Percentiles rank a stretch among this genome's conserved stretches.
Evolutionary conservation across 2,797 vertebrate genomes (phyloP).

Genomic region (Acrossocheilus wenchowensis): DNA sequence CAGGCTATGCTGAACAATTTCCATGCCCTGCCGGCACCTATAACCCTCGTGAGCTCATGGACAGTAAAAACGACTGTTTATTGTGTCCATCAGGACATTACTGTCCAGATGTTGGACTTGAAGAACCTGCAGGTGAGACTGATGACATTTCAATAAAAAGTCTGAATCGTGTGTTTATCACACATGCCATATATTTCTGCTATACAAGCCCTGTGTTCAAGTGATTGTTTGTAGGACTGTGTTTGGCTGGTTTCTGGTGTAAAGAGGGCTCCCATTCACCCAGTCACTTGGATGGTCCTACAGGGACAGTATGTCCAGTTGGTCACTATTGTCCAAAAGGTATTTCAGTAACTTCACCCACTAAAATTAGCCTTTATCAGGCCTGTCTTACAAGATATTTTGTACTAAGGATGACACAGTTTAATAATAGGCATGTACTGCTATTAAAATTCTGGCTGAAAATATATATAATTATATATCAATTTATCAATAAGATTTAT

Average conservation of each 20-base stretch:
- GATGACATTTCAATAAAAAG: background rate
- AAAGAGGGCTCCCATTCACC: constrained; percentile 76
- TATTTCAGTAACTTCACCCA: constrained; percentile 51
- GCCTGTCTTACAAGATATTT: background rate
- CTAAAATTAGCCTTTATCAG: background rate
- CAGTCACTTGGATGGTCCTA: constrained; percentile 76
- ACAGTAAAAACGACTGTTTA: constrained; percentile 74
- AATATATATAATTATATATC: background rate
- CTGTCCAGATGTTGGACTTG: constrained; percentile 81
- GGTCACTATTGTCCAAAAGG: constrained; percentile 89
- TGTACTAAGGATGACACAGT: background rate
- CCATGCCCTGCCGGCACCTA: constrained; percentile 88
- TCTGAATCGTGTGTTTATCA: background rate
- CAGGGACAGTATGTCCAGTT: constrained; percentile 81
- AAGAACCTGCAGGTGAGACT: constrained; percentile 83
- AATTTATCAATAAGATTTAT: background rate
- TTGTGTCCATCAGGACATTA: constrained; percentile 85
- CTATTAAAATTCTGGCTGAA: background rate
- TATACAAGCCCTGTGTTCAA: constrained; percentile 6
- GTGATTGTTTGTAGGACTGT: constrained; percentile 76
- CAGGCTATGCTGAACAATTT: constrained; percentile 76
- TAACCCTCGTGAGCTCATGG: constrained; percentile 73
- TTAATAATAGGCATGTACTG: background rate
- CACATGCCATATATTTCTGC: background rate
- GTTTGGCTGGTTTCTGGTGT: constrained; percentile 89